Evolutionary conservation across 2,888 invertebrate species (phyloP), one percentile per base, ranked within the genome.

Genomic region (Sinohyriopsis cumingii): DNA sequence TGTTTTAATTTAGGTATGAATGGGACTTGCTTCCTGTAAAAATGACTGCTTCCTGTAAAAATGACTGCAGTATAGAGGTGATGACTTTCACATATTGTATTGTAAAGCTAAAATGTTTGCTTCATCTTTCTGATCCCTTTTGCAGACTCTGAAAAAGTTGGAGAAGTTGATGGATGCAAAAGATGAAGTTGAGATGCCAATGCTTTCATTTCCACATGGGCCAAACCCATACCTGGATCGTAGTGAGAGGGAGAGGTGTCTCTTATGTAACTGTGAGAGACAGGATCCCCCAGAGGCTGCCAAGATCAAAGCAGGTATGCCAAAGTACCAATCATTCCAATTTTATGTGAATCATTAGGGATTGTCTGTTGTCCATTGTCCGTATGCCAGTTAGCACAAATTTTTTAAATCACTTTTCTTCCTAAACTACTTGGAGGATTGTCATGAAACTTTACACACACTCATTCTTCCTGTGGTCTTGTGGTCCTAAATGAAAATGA

Each of bases 191-290:
- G 76, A 80, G 5, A 77, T 80, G 18, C 76, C 76, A 63, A 80
- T 84, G 63, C 71, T 84, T 68, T 71, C 82, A 19, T 80, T 86
- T 57, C 75, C 81, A n/a, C 70, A 84, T 25, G 86, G 87, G n/a
- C 82, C 85, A 57, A 89, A 88, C 74, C 88, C 89, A 7, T 89
- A 86, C 73, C 77, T 88, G 45, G 86, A 86, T 68, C 63, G 73
- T 12, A 45, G 15, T 45, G 45, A 45, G 45, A 78, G 77, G 60
- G 87, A 87, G 64, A 75, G 83, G 59, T 87, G 87, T 69, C 75
- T 87, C 28, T 71, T 87, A 59, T 87, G 88, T 82, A 83, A 84
- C 65, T 83, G 85, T 80, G 85, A 87, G 67, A 75, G 87, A 53
- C 73, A 79, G n/a, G 85, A 85, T 54, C 75, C 80, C 19, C 78